Evolutionary conservation across 2,113 vertebrate genomes (phyloP).

Genomic region (Penelope pileata): DNA sequence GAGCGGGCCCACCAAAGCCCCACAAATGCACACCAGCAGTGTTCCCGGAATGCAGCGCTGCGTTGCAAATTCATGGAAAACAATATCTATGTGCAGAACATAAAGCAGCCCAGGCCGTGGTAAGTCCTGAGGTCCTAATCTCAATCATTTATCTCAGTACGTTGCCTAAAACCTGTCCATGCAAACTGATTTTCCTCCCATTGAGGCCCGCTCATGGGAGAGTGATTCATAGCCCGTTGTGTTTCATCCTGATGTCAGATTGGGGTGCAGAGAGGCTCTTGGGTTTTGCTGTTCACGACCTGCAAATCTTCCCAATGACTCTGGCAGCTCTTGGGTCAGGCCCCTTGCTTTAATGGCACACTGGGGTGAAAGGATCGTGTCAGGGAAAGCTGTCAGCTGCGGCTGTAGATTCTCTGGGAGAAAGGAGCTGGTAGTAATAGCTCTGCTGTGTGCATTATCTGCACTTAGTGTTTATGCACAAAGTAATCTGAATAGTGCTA

Average conservation of each 20-base stretch:
- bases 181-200: background rate
- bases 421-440: background rate
- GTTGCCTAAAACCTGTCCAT: background rate
- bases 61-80: rapidly evolving
- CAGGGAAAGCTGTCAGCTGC: background rate
- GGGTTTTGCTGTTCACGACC: background rate
- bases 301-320: background rate
- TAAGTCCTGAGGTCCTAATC: background rate
- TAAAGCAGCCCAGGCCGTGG: background rate
- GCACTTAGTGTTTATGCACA: background rate
- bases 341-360: background rate
- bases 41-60: background rate
- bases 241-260: background rate
- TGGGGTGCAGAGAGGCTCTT: background rate
- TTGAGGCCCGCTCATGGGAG: background rate
- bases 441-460: background rate
- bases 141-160: rapidly evolving
- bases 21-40: rapidly evolving
- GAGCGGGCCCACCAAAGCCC: rapidly evolving
- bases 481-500: background rate
- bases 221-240: background rate
- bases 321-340: background rate
- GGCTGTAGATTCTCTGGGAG: background rate
- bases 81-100: background rate
- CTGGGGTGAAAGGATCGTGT: background rate